Conservation (phyloP, 2,113 vertebrate species). For the Urocolius indicus region DNA sequence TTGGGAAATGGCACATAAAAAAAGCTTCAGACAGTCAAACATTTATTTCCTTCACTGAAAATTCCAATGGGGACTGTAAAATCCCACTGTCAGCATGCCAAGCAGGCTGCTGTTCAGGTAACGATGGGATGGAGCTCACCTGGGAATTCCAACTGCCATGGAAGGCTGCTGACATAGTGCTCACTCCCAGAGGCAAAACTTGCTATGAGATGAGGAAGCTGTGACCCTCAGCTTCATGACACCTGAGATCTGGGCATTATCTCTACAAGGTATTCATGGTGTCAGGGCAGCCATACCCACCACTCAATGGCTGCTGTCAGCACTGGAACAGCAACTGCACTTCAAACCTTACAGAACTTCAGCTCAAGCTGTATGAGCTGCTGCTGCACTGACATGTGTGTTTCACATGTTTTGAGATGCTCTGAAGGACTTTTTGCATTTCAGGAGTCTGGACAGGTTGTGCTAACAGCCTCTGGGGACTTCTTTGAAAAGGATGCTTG, state of each 20-base stretch:
- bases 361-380: not conserved
- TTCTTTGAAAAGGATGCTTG: not conserved
- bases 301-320: not conserved
- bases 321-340: not conserved
- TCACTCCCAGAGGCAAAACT: not conserved
- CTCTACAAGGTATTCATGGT: not conserved
- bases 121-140: not conserved
- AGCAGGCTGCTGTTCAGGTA: not conserved
- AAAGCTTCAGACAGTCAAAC: not conserved
- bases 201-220: not conserved
- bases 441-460: slow-evolving; percentile 11
- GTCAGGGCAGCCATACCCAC: not conserved
- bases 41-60: not conserved
- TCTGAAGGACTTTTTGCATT: slow-evolving; percentile 12
- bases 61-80: not conserved
- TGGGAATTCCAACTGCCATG: not conserved
- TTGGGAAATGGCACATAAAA: not conserved
- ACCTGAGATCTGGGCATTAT: not conserved
- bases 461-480: not conserved
- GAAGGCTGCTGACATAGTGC: not conserved
- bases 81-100: not conserved
- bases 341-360: not conserved
- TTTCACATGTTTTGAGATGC: not conserved
- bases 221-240: not conserved
- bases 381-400: not conserved